A percentile compares a stretch with the other conserved stretches of the same genome.
Conservation (phyloP, 2,888 invertebrate genomes). For the Drosophila borealis region DNA sequence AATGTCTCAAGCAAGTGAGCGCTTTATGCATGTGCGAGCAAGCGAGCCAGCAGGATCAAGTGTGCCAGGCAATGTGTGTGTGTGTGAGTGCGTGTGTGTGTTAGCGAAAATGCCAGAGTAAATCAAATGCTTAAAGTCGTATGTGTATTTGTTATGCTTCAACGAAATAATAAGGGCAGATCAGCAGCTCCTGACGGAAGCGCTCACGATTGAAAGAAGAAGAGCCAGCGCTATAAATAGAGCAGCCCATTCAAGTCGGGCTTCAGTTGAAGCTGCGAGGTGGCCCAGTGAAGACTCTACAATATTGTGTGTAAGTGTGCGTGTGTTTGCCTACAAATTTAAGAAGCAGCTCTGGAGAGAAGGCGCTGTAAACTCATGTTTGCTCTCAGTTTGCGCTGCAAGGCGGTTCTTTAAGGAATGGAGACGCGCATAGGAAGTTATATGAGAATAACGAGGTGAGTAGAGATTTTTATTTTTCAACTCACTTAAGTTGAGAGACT, state of each 20-base stretch:
- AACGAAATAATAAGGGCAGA: neutral
- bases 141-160: neutral
- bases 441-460: no score
- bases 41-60: neutral
- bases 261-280: no score
- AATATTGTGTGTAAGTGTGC: neutral
- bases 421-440: no score
- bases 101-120: neutral
- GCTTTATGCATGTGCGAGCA: neutral
- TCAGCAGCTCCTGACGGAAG: no score
- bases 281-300: neutral
- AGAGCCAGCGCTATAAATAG: neutral
- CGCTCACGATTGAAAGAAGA: neutral
- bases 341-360: no score
- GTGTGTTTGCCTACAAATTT: neutral
- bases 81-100: neutral
- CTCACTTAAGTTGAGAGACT: no score
- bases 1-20: neutral
- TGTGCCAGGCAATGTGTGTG: neutral
- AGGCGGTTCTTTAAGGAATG: no score
- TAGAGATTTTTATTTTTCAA: no score
- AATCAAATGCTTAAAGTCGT: neutral
- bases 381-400: no score
- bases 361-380: no score
- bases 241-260: no score